Base-by-base conservation (phyloP, 2,113 vertebrate genomes). In the Zapus hudsonius region DNA sequence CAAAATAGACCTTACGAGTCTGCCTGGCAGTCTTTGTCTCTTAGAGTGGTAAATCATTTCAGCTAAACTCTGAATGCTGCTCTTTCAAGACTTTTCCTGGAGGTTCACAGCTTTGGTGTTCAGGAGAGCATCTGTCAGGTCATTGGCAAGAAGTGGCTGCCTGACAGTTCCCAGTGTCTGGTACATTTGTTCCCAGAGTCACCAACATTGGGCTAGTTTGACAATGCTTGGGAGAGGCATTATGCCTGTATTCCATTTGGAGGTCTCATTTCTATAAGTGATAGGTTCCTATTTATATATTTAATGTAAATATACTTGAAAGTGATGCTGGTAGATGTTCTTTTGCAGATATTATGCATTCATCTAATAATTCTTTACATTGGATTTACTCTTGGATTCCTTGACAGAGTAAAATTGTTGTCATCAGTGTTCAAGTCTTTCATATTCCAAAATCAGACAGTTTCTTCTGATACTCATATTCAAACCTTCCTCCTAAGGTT, bases 301-400 rank as follows among this genome's bases (percentile, higher is more conserved):
- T 90, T 94, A 93, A 84, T 87, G 93, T 97, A 96, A 96, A 93
- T 91, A 83, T 84, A 89, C 91, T 96, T 92, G 79, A 92, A 89
- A 84, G 81, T 20, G 87, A 55, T 90, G 83, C 89, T 81, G 64
- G 74, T 87, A 84, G 70, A 42, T 95, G 70, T 33, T 89, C 85
- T 96, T 82, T 66, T 36, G 27, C 69, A 93, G 82, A 66, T 90
- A 87, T 86, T 87, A 84, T 90, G 25, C 2, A 83, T 87, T 72
- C 70, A 95, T 93, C 90, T 29, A 87, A 76, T 25, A 11, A n/a
- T 40, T 91, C 90, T 93, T 93, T 57, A 92, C 86, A 75, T 87
- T 92, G 89, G 85, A 94, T 95, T 93, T 90, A 93, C 59, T 95
- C 66, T 88, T 57, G 79, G 84, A 84, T 23, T 88, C 92, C 91